phyloP scores from a whole-genome alignment of 2,113 vertebrate genomes.

The Chloroceryle aenea region DNA sequence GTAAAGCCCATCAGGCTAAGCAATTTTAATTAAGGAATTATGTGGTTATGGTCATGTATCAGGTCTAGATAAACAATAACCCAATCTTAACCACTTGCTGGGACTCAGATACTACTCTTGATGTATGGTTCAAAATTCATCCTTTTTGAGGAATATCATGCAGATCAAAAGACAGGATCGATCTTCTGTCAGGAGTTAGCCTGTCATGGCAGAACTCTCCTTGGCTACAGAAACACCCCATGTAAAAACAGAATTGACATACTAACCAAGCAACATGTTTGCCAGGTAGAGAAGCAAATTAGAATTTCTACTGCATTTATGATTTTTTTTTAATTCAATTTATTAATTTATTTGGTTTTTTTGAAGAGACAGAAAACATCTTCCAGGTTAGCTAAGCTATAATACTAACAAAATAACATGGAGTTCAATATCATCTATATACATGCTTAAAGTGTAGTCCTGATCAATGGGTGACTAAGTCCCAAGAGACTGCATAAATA shows the following conservation, averaged over 20 bases:
- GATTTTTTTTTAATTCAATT: not conserved
- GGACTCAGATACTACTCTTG: not conserved
- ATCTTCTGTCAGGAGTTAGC: not conserved
- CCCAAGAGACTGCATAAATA: not conserved
- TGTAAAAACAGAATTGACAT: not conserved
- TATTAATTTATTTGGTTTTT: not conserved
- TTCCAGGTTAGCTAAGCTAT: not conserved
- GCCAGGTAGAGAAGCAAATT: not conserved
- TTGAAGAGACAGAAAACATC: not conserved
- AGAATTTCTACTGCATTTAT: not conserved
- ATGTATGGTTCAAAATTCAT: not conserved
- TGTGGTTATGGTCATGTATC: not conserved
- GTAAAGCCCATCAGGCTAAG: not conserved
- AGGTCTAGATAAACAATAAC: not conserved
- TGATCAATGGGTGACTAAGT: not conserved
- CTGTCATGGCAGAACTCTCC: not conserved
- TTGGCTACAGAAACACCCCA: not conserved
- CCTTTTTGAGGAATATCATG: not conserved
- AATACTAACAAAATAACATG: not conserved
- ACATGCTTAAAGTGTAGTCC: not conserved
- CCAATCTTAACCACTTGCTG: not conserved
- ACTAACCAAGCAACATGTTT: not conserved
- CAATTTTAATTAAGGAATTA: not conserved
- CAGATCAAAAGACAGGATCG: not conserved
- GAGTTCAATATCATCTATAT: not conserved